Evolutionary conservation across 2,113 vertebrate species (phyloP), one percentile per base, ranked within the genome.

Genomic region (Myiagra hebetior): DNA sequence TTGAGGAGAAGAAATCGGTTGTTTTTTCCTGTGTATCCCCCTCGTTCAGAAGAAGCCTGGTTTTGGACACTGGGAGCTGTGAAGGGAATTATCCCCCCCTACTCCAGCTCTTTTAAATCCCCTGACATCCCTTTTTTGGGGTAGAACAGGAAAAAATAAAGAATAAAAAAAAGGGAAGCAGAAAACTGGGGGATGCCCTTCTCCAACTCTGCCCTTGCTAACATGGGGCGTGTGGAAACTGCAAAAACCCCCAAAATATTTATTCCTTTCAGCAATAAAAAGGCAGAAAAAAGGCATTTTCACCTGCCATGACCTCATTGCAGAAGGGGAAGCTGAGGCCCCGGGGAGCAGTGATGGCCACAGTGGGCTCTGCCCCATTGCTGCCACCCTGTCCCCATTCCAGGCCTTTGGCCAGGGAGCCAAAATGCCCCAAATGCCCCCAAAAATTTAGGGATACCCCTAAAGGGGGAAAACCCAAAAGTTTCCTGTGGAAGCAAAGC

Each of bases 201-300:
- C 24, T 57, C 13, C 44, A 37, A 2, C 39, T 35, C 56, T 57
- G 63, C 57, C 72, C 28, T 23, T 23, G 30, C 9, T 39, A 55
- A 74, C 21, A 27, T 0, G 0, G 33, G 12, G 10, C 4, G 5
- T 0, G 2, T 7, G 28, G 24, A 37, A 88, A 46, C 26, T 11
- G 6, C 5, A 19, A 22, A 53, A 6, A 2, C 0, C 3, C 15
- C 42, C 19, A 2, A 49, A 76, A 67, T 12, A 53, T 44, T 56
- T 18, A n/a, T 6, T 60, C 53, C 27, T 76, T 49, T 23, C 33
- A 52, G 41, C 28, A 33, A 19, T 1, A 67, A 74, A 73, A 83
- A 22, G 35, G 14, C 23, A 73, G 28, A 14, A 23, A 67, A 88
- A 65, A 50, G 30, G 9, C 30, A 39, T 57, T 80, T 89, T 65